Evolutionary conservation across 1,140 invertebrate genomes (phyloP), one percentile per base, ranked within the genome.

Genomic region (Ips nitidus): DNA sequence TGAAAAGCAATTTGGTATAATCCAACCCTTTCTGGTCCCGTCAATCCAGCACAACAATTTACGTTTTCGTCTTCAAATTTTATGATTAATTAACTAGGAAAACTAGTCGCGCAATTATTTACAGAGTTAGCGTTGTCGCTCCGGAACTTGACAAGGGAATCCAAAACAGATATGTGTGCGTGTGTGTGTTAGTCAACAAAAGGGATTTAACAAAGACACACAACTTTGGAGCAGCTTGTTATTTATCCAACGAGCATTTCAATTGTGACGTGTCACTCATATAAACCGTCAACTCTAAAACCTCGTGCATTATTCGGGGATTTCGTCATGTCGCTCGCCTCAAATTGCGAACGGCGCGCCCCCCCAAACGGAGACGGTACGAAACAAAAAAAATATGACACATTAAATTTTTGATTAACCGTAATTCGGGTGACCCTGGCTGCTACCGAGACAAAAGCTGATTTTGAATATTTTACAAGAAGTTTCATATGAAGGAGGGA

Each of bases 191-290:
- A 57, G 53, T 58, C 55, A 66, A 66, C 64, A 66, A 66, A 66
- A 39, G 53, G 64, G 64, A 66, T 58, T 66, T 58, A 66, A 66
- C 64, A 66, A 58, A 66, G 64, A 66, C 55, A 66, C 55, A 43
- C 41, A 58, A 59, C 55, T 66, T 58, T 41, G 55, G 41, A 58
- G 36, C 64, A 47, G 64, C 55, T 58, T 66, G 55, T 50, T 57
- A 58, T 58, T 58, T 50, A 66, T 66, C 64, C 42, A 47, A 50
- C 53, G 45, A 47, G 55, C 41, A 37, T 58, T 66, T 66, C 64
- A 38, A 66, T 66, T 47, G 53, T 66, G 55, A 47, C 41, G 40
- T 66, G 64, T 59, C 64, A 66, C 64, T 66, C 53, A 66, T 66
- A 59, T 58, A 39, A 53, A 36, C 22, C 41, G 64, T 58, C 64